Conservation (phyloP, 2,888 invertebrate genomes). For the Thymelicus acteon region DNA sequence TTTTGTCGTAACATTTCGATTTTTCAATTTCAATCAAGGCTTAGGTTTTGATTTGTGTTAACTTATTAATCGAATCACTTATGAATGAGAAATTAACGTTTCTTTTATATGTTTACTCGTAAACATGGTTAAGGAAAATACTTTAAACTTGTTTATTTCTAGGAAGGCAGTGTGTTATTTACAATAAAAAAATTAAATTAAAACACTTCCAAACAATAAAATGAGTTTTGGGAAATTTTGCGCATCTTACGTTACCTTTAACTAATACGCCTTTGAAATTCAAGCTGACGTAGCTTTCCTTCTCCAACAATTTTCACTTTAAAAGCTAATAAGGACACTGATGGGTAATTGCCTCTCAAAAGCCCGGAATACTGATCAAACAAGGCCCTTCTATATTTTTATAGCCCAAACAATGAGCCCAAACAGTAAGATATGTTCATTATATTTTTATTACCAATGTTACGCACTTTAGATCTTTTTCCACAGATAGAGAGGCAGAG, state of each 20-base stretch:
- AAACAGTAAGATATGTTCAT: neutral
- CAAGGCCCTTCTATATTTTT: slow-evolving; percentile 15
- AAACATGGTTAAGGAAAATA: too few species aligned
- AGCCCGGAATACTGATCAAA: slow-evolving; percentile 33
- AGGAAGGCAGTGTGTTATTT: too few species aligned
- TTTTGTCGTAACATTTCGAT: neutral
- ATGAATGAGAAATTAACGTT: neutral
- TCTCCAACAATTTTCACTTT: slow-evolving; percentile 12
- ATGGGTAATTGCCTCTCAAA: slow-evolving; percentile 20
- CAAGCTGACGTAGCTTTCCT: neutral
- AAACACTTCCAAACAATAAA: too few species aligned
- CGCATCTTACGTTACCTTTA: too few species aligned
- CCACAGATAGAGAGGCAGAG: neutral
- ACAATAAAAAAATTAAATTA: too few species aligned
- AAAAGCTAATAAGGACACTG: slow-evolving; percentile 1
- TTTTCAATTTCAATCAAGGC: neutral
- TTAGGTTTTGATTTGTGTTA: neutral
- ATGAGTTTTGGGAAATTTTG: too few species aligned
- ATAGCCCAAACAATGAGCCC: slow-evolving; percentile 16
- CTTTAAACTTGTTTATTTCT: too few species aligned
- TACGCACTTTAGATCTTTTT: neutral
- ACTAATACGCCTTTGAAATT: slow-evolving; percentile 11
- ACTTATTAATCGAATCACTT: neutral
- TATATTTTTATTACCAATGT: slow-evolving; percentile 18
- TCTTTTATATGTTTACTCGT: neutral